Percentiles rank a stretch among this genome's conserved stretches.
Evolutionary conservation across 2,888 invertebrate species (phyloP).

Genomic region (Scaeva pyrastri): DNA sequence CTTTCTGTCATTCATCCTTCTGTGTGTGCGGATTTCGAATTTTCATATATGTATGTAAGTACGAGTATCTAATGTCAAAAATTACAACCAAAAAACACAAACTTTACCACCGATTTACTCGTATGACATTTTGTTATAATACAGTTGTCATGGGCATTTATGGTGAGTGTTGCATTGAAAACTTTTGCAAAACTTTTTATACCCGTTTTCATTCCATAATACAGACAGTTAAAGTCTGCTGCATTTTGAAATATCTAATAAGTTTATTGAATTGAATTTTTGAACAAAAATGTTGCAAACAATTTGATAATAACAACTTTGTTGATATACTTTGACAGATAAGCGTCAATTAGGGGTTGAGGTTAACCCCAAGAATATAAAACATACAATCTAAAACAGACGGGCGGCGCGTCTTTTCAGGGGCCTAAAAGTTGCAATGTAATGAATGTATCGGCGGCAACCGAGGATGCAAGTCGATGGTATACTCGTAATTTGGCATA

Average conservation of each 20-base stretch:
- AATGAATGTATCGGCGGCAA: constrained; percentile 39
- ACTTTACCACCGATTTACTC: neutral
- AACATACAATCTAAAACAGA: neutral
- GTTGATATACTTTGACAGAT: constrained; percentile 67
- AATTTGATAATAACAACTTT: constrained; percentile 46
- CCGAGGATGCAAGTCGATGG: constrained; percentile 52
- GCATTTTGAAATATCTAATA: constrained; percentile 39
- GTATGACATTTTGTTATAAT: constrained; percentile 8
- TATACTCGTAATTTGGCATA: constrained; percentile 67
- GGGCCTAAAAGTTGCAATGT: neutral
- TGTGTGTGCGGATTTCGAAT: neutral
- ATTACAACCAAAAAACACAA: neutral
- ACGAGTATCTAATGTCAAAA: neutral
- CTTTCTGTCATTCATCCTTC: constrained; percentile 5
- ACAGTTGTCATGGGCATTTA: neutral
- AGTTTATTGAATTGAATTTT: constrained; percentile 26
- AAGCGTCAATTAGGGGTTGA: constrained; percentile 70
- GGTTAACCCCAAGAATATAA: constrained; percentile 26
- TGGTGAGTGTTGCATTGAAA: neutral
- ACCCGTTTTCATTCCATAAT: neutral
- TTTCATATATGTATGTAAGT: neutral
- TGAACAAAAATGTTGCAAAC: constrained; percentile 42
- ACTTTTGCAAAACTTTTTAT: neutral
- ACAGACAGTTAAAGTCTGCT: constrained; percentile 13
- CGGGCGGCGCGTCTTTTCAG: neutral